Evolutionary conservation across 2,113 vertebrate genomes (phyloP).

Genomic region (Circaetus gallicus): DNA sequence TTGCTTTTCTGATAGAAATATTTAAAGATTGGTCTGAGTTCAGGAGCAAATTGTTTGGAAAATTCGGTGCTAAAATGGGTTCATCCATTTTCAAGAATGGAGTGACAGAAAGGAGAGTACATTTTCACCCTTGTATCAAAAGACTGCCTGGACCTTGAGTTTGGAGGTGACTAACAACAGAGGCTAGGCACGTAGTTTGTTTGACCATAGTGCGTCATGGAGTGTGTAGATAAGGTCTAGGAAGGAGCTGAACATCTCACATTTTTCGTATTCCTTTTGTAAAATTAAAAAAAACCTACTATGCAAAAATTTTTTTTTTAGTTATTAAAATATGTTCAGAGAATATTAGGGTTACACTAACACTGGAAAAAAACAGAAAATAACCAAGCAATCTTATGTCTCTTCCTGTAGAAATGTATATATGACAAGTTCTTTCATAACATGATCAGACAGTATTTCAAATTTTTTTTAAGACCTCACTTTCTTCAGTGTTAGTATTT

Average conservation of each 20-base stretch:
- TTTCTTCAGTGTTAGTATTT: not conserved
- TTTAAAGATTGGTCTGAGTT: not conserved
- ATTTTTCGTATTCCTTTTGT: not conserved
- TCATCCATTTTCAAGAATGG: not conserved
- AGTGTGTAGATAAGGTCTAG: not conserved
- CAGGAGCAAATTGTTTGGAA: conserved; percentile 16
- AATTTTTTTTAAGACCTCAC: not conserved
- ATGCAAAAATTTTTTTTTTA: not conserved
- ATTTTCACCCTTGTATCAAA: not conserved
- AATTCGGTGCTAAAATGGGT: not conserved
- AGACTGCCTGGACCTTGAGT: not conserved
- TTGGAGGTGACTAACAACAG: not conserved
- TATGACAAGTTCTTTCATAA: not conserved
- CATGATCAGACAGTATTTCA: not conserved
- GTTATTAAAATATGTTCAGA: not conserved
- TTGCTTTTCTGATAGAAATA: not conserved
- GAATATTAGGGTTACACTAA: not conserved
- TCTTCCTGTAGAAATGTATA: not conserved
- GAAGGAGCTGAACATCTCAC: not conserved
- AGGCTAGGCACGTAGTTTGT: not conserved
- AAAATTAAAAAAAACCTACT: not conserved
- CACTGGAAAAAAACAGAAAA: not conserved
- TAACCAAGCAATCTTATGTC: not conserved
- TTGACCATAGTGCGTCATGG: not conserved
- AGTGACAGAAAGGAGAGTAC: not conserved